Evolutionary conservation across 2,113 vertebrate genomes (phyloP).

Genomic region (Lepisosteus oculatus): DNA sequence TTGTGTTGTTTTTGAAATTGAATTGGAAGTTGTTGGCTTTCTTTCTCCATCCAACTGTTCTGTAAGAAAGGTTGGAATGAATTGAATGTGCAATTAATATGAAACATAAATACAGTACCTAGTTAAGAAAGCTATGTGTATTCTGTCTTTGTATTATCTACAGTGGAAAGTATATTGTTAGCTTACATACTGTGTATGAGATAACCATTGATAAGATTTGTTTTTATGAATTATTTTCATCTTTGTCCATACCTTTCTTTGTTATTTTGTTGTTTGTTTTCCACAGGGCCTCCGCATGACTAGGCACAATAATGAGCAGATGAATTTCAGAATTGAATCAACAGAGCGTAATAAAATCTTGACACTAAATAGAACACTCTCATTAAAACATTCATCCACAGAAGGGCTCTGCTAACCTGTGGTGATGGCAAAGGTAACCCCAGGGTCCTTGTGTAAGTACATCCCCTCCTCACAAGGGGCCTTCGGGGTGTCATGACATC

Average conservation of each 20-base stretch:
- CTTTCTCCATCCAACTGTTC: too few relatives aligned
- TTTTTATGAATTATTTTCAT: background rate
- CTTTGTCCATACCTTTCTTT: background rate
- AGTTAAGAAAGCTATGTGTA: too few relatives aligned
- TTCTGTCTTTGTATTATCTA: too few relatives aligned
- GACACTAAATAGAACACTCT: background rate
- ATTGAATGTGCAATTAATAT: too few relatives aligned
- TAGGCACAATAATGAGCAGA: background rate
- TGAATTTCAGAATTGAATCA: background rate
- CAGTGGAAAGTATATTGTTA: too few relatives aligned
- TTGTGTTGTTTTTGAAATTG: too few relatives aligned
- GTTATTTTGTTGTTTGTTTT: background rate
- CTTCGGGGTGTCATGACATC: background rate
- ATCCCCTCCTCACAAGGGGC: background rate
- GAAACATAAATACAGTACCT: too few relatives aligned
- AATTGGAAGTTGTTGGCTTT: too few relatives aligned
- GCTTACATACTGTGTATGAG: too few relatives aligned
- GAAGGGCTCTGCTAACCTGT: background rate
- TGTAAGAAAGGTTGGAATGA: too few relatives aligned
- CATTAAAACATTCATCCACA: background rate
- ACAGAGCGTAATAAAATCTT: background rate
- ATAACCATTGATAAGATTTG: too few relatives aligned
- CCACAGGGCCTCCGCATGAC: background rate
- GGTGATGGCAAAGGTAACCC: background rate
- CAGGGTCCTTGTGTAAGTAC: background rate